Conservation (phyloP, 2,113 vertebrate species). For the Malaclemys terrapin region DNA sequence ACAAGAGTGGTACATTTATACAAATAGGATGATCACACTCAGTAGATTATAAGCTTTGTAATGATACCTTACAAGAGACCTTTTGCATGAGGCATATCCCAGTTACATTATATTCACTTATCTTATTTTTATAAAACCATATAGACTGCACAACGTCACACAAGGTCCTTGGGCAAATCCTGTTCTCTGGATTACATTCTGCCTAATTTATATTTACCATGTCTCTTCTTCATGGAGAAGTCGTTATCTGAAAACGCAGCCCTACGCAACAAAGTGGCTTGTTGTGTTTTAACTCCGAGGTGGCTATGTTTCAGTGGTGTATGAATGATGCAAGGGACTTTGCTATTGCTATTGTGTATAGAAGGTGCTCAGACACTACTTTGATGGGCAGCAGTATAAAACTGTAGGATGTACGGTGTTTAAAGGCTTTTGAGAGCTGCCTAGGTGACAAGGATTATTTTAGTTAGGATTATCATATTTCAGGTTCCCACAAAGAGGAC, state of each 20-base stretch:
- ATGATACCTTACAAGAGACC: too few species aligned
- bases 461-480: background rate
- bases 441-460: background rate
- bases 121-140: too few species aligned
- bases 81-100: too few species aligned
- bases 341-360: background rate
- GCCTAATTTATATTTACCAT: fast-evolving
- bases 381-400: background rate
- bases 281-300: background rate
- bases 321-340: background rate
- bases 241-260: background rate
- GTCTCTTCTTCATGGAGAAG: background rate
- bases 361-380: background rate
- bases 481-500: too few species aligned
- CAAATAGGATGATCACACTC: too few species aligned
- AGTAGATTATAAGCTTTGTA: too few species aligned
- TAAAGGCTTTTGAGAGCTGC: background rate
- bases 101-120: too few species aligned
- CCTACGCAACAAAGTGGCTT: background rate
- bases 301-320: background rate
- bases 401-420: background rate
- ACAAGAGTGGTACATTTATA: too few species aligned
- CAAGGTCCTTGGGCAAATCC: background rate
- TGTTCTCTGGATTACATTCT: background rate
- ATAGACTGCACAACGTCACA: too few species aligned